phyloP scores from a whole-genome alignment of 2,113 vertebrate genomes.

The Passer domesticus region DNA sequence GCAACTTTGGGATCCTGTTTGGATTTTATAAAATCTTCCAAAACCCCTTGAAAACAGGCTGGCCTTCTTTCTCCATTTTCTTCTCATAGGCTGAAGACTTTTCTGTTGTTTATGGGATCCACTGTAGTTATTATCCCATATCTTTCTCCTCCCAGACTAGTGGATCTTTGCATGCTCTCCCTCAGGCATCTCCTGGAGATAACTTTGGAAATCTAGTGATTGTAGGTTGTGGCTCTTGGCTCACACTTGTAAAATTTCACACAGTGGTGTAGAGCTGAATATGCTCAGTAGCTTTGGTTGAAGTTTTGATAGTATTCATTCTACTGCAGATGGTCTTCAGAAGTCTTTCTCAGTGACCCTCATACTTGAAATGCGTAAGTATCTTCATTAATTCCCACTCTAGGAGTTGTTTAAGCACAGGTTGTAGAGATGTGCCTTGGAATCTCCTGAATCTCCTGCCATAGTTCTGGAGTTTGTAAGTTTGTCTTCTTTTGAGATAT shows the following conservation, averaged over 20 bases:
- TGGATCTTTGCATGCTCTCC: neutral
- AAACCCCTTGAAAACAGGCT: neutral
- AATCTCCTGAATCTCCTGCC: neutral
- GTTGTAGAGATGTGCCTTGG: neutral
- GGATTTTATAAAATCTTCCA: neutral
- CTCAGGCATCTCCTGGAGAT: neutral
- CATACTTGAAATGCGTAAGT: neutral
- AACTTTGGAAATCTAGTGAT: neutral
- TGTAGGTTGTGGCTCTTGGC: neutral
- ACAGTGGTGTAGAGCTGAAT: neutral
- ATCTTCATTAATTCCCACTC: neutral
- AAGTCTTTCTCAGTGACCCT: neutral
- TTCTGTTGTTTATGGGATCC: neutral
- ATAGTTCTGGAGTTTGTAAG: neutral
- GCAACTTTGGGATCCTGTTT: neutral
- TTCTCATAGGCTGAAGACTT: neutral
- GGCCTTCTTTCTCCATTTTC: neutral
- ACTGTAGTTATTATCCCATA: neutral
- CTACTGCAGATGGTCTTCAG: neutral
- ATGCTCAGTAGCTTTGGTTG: neutral
- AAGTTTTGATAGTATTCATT: neutral
- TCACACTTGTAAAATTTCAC: neutral
- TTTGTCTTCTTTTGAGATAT: neutral
- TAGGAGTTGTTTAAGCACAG: neutral
- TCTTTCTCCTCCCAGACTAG: neutral